phyloP scores from a whole-genome alignment of 2,888 invertebrate genomes.

The Troides aeacus region DNA sequence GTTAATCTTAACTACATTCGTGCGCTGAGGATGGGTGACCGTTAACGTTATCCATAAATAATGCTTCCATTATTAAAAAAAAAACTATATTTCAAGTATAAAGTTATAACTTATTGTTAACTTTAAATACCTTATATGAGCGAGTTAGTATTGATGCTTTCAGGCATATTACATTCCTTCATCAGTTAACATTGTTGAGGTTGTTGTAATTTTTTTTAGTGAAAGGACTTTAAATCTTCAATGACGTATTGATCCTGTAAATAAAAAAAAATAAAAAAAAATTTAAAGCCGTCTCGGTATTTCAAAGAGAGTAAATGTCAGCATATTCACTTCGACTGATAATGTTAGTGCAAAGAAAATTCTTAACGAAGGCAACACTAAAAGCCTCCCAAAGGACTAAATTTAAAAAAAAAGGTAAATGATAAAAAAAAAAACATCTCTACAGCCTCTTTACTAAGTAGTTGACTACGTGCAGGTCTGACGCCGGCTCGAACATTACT shows the following conservation, averaged over 20 bases:
- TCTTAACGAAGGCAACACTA: conserved; percentile 18
- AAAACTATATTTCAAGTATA: no score
- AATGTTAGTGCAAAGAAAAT: conserved; percentile 24
- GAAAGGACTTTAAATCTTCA: not conserved
- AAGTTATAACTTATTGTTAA: no score
- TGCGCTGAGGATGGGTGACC: no score
- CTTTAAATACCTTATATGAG: no score
- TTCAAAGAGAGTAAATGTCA: conserved; percentile 14
- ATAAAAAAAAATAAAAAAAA: conserved; percentile 3
- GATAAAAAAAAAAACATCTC: not conserved
- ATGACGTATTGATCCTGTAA: not conserved
- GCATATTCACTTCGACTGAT: conserved; percentile 15
- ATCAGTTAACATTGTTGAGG: no score
- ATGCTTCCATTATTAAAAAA: no score
- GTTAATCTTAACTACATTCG: no score
- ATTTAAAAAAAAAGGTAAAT: conserved; percentile 2
- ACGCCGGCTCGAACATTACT: no score
- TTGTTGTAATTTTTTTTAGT: not conserved
- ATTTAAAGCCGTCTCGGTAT: conserved; percentile 8
- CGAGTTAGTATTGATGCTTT: not conserved
- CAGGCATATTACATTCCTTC: not conserved
- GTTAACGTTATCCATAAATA: no score
- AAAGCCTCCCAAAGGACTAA: conserved; percentile 2
- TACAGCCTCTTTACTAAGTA: conserved; percentile 3
- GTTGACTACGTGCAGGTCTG: no score